A percentile compares a stretch with the other conserved stretches of the same genome.
Evolutionary conservation across 2,797 vertebrate species (phyloP).

Genomic region (Cyclopterus lumpus): DNA sequence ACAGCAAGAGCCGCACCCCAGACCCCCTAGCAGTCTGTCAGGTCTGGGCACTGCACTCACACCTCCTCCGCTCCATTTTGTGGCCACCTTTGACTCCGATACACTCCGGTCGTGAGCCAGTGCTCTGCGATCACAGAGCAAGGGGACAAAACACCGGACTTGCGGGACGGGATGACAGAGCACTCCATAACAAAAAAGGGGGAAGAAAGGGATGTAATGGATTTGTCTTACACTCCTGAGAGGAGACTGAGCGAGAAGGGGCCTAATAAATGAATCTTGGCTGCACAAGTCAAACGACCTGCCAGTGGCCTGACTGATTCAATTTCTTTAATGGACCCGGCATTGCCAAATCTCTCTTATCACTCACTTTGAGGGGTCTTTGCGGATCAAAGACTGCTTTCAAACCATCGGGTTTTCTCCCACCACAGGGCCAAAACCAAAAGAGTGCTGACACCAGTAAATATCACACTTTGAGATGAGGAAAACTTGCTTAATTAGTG

Average conservation of each 20-base stretch:
- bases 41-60: constrained; percentile 1
- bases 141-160: constrained; percentile 39
- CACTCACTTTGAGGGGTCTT: constrained; percentile 37
- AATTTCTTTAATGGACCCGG: constrained; percentile 56
- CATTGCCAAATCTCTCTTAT: constrained; percentile 45
- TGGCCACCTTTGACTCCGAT: constrained; percentile 11
- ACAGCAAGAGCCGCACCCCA: constrained; percentile 27
- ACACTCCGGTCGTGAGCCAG: neutral
- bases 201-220: constrained; percentile 49
- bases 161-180: constrained; percentile 43
- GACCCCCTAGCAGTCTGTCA: constrained; percentile 21
- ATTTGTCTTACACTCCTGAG: constrained; percentile 34
- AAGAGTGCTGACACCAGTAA: constrained; percentile 14
- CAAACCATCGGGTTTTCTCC: constrained; percentile 17
- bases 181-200: constrained; percentile 41
- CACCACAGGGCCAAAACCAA: constrained; percentile 35
- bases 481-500: constrained; percentile 2
- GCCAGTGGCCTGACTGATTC: constrained; percentile 64
- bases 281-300: constrained; percentile 61
- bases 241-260: constrained; percentile 28
- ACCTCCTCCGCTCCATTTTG: neutral
- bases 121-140: constrained; percentile 9
- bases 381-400: constrained; percentile 32
- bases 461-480: constrained; percentile 8
- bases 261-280: constrained; percentile 59